A percentile compares a stretch with the other conserved stretches of the same genome.
phyloP scores from a whole-genome alignment of 2,888 invertebrate genomes.

The Drosophila birchii region DNA sequence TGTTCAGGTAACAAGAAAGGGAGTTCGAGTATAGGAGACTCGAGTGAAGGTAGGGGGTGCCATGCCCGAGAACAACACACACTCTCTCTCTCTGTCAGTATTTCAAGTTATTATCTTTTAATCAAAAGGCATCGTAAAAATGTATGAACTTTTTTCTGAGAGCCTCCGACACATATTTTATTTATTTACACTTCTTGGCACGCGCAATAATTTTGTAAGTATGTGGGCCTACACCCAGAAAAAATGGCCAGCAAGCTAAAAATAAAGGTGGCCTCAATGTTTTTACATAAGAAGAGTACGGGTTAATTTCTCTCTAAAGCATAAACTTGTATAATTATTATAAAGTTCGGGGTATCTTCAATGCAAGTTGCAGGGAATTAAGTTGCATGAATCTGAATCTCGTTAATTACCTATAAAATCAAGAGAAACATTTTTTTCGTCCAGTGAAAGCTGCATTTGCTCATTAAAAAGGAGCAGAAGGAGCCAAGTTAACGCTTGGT shows the following conservation, averaged over 20 bases:
- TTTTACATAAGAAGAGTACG: background rate
- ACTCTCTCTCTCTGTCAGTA: background rate
- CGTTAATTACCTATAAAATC: background rate
- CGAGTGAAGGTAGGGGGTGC: constrained; percentile 11
- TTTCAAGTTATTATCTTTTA: constrained; percentile 57
- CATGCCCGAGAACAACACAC: constrained; percentile 4
- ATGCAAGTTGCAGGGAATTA: background rate
- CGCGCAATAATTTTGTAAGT: background rate
- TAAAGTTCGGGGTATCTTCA: background rate
- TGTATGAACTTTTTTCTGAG: constrained; percentile 62
- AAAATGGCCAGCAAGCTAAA: constrained; percentile 2
- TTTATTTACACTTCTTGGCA: constrained; percentile 42
- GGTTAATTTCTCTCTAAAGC: background rate
- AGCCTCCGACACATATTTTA: constrained; percentile 23
- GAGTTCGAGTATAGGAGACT: constrained; percentile 15
- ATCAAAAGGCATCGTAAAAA: constrained; percentile 65
- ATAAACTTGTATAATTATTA: background rate
- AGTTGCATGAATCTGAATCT: no score
- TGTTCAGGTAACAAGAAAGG: constrained; percentile 52
- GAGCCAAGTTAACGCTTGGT: constrained; percentile 37
- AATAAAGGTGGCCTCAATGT: constrained; percentile 1
- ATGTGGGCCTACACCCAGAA: constrained; percentile 10
- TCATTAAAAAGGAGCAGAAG: constrained; percentile 52
- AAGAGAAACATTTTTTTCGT: background rate
- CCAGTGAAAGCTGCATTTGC: constrained; percentile 23